Conservation (phyloP, 2,113 vertebrate species). For the Chamaea fasciata region DNA sequence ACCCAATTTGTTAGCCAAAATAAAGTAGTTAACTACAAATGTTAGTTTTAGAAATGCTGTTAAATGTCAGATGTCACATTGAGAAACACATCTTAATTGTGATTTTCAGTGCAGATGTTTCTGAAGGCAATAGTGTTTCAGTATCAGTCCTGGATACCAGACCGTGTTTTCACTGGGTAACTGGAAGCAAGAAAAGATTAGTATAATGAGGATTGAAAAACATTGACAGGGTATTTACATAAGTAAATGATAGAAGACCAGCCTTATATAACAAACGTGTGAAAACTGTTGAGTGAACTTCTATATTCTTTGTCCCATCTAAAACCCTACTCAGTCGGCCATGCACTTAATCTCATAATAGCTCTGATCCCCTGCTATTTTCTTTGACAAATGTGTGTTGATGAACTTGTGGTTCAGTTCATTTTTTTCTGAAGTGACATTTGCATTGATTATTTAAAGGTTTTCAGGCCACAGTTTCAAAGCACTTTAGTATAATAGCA, state of each 20-base stretch:
- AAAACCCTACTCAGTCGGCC: constrained; percentile 75
- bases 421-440: constrained; percentile 59
- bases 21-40: background rate
- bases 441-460: constrained; percentile 69
- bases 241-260: constrained; percentile 59
- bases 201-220: constrained; percentile 49
- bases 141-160: background rate
- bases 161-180: background rate
- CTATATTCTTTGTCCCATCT: constrained; percentile 79
- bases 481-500: constrained; percentile 61
- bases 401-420: constrained; percentile 75
- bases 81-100: constrained; percentile 7
- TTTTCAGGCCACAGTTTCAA: constrained; percentile 58
- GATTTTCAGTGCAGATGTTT: constrained; percentile 20
- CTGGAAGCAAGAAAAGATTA: constrained; percentile 18
- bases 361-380: constrained; percentile 78
- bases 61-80: background rate
- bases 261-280: constrained; percentile 70
- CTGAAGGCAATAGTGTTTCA: constrained; percentile 8
- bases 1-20: background rate
- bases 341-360: constrained; percentile 87
- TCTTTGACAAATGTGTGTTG: constrained; percentile 81
- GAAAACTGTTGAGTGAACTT: constrained; percentile 76
- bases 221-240: constrained; percentile 55
- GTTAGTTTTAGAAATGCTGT: background rate